Evolutionary conservation across 2,888 invertebrate species (phyloP), one percentile per base, ranked within the genome.

Genomic region (Drosophila colorata): DNA sequence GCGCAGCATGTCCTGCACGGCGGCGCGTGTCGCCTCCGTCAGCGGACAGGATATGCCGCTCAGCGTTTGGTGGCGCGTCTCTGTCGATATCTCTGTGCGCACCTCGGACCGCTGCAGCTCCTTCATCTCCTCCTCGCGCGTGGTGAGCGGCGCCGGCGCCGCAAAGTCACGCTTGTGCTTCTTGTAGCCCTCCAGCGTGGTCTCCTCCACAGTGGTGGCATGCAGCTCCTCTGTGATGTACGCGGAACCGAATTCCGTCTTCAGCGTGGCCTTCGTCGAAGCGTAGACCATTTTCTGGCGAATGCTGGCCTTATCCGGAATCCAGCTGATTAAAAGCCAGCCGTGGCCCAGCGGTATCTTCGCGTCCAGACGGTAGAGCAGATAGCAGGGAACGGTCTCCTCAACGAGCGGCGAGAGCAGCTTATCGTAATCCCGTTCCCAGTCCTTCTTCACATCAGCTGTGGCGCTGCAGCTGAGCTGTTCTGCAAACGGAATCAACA

Each of bases 241-340:
- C 0, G 97, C 96, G 5, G 97, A 96, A 0, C 99, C 99, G 92
- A 99, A 99, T 92, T 99, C 98, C 88, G 96, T 96, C 91, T 99
- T 99, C 28, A 99, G 93, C 0, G 99, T 99, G 0, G 99, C 98
- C 92, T 98, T 98, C 0, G 99, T 99, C 0, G 98, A 98, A 0
- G 99, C 99, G 89, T 98, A 98, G 56, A 99, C 93, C 99, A 99
- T 99, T 93, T 99, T 99, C 31, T 87, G 88, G 1, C 99, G 93
- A 4, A 99, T 96, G 0, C 96, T 95, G 0, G 98, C 97, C 60
- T 94, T 95, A 90, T 99, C 99, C 0, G 99, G 99, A 0, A 96
- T 97, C 97, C 98, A 99, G 83, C 97, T 97, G 56, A 98, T 95
- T 56, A 98, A 94, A 8, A 99, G 92, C 99, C 99, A 99, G 87